Base-by-base conservation (phyloP, 2,113 vertebrate species). In the Semnornis frantzii region DNA sequence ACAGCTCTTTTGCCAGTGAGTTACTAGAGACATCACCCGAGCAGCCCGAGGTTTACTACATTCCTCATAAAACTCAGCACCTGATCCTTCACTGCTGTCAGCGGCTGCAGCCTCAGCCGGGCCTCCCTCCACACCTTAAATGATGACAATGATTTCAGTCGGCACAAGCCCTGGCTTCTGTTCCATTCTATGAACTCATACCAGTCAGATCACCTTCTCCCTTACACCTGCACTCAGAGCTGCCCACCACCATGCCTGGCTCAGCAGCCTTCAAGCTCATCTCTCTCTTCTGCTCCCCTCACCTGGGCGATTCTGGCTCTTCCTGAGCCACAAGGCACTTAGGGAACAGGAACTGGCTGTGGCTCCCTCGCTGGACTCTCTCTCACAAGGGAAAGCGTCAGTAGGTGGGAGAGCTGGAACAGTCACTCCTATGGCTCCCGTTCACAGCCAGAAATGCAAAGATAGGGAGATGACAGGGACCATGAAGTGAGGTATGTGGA, bases 81-180 rank as follows among this genome's bases (percentile, higher is more conserved):
- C 72, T 2, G 64, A 3, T 1, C 31, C 58, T 20, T 25, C 6
- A 15, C 37, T 3, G 50, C 46, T 8, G 5, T 2, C 44, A 12
- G 20, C 44, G 30, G 34, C 73, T 8, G 55, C 46, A 1, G 27
- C 37, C 39, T 12, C 63, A 18, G 15, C 44, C 9, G 31, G 39
- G 8, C n/a, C 30, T 39, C 33, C 44, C 42, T 6, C 12, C 24
- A 1, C 31, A 3, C 25, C 14, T 16, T 9, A 12, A 7, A 8
- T 1, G 37, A 3, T 3, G 15, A 2, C 48, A 5, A 3, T 2
- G 39, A 4, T 8, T 34, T 3, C 63, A 5, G 1, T n/a, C 0
- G 48, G 27, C 18, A 4, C 28, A 12, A 12, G 57, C 25, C 63
- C 57, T 3, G 25, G 63, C 39, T 17, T 0, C 64, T 6, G 5